Base-by-base conservation (phyloP, 2,797 vertebrate species). In the Gobio occitaniae region DNA sequence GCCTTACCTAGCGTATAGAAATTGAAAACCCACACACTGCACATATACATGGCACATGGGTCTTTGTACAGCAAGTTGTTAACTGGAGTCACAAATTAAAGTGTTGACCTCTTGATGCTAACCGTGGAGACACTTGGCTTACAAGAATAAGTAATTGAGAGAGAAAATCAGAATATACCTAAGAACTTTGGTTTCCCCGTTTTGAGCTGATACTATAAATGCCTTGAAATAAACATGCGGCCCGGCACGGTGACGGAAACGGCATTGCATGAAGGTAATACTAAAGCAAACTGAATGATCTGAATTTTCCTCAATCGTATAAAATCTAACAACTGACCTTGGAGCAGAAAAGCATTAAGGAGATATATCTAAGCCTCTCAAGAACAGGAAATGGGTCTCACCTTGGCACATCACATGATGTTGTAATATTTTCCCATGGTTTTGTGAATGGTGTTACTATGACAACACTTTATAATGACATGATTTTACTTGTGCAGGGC, bases 51-150 rank as follows among this genome's bases (percentile, higher is more conserved):
- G 80, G 85, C 38, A 91, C 87, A 91, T 87, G 87, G 90, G 87
- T 88, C 86, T 38, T 82, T 87, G 76, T 88, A 86, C 90, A 82
- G 92, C 90, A 89, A 91, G 92, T 91, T 93, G 93, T 94, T 93
- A 94, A 93, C 92, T 89, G 29, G 90, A 89, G 69, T 88, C 90
- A 92, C 91, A 94, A 94, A 94, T 95, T 93, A 94, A 90, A 92
- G 86, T 82, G 56, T 36, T 93, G 93, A 95, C 93, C 94, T 92
- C 88, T 84, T 70, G 81, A 78, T 61, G 86, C 89, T 84, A 75
- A 85, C 54, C 71, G 78, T 80, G 61, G 72, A 92, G 90, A 92
- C 78, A 89, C 89, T 83, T 36, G 3, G 50, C 19, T 48, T 5
- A 78, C 81, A 38, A 76, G 84, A 89, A 89, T n/a, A 65, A 89